These are phyloP conservation scores for Limenitis camilla DNA, from an alignment of 2,888 invertebrate genomes.

Conservation along the genomic window DNA sequence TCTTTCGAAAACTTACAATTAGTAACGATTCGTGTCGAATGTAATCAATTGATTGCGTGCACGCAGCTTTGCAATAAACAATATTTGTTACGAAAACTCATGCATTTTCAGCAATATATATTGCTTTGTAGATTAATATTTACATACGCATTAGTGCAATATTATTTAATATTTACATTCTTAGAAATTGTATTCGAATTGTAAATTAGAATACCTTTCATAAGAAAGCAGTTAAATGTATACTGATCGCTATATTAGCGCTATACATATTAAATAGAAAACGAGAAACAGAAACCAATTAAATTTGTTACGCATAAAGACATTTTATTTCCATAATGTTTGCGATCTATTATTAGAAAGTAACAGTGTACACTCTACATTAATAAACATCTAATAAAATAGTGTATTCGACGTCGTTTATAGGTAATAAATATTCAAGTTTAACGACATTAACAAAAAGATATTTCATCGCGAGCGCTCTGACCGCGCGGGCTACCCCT, in stretches of 20 bases:
- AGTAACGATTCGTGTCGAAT: conserved; percentile 29
- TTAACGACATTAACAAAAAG: conserved; percentile 34
- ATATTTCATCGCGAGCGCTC: conserved; percentile 44
- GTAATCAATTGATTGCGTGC: conserved; percentile 29
- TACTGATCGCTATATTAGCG: too few species aligned
- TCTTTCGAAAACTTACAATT: conserved; percentile 42
- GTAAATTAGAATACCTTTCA: too few species aligned
- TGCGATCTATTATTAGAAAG: conserved; percentile 9
- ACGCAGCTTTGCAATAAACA: conserved; percentile 31
- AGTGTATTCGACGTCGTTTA: conserved; percentile 24
- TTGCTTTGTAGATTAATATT: not conserved
- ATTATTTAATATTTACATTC: not conserved
- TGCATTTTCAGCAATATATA: not conserved
- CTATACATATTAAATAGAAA: not conserved
- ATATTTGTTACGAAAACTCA: conserved; percentile 32
- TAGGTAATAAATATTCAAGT: conserved; percentile 29
- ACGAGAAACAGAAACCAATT: not conserved
- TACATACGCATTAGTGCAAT: not conserved
- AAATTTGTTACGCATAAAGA: not conserved
- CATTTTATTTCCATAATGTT: not conserved
- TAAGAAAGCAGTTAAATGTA: not conserved
- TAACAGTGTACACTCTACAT: conserved; percentile 2
- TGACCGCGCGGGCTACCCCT: conserved; percentile 68
- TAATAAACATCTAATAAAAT: conserved; percentile 7
- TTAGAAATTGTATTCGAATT: not conserved